Conservation (phyloP, 2,888 invertebrate genomes). For the Ecdyonurus torrentis region DNA sequence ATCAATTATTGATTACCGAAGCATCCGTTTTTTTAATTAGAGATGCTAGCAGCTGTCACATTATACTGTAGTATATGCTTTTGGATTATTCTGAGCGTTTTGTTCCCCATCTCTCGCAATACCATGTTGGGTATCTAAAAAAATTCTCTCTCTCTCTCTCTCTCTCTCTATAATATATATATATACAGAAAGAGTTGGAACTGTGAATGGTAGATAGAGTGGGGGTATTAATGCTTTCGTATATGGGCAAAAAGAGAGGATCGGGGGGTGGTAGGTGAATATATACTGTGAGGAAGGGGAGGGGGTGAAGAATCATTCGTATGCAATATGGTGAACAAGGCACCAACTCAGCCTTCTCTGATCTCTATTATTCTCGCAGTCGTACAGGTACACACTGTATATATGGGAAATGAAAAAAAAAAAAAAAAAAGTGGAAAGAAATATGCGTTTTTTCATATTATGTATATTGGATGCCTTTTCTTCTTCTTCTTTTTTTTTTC, state of each 20-base stretch:
- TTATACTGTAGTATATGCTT: neutral
- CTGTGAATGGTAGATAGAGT: no score
- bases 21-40: constrained; percentile 2
- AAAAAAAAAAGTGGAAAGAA: no score
- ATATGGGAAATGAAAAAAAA: no score
- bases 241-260: neutral
- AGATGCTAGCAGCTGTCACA: constrained; percentile 2
- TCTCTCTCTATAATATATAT: neutral
- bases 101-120: no score
- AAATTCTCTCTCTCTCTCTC: no score
- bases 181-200: neutral
- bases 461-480: no score
- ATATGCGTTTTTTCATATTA: no score
- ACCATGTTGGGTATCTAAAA: neutral
- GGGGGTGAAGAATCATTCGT: neutral
- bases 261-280: neutral
- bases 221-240: no score
- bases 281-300: neutral
- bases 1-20: neutral
- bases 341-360: no score
- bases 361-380: no score
- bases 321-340: neutral
- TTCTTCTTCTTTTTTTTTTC: no score
- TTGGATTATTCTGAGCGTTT: neutral
- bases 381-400: no score